phyloP scores from a whole-genome alignment of 2,113 vertebrate genomes.

The Acrocephalus arundinaceus region DNA sequence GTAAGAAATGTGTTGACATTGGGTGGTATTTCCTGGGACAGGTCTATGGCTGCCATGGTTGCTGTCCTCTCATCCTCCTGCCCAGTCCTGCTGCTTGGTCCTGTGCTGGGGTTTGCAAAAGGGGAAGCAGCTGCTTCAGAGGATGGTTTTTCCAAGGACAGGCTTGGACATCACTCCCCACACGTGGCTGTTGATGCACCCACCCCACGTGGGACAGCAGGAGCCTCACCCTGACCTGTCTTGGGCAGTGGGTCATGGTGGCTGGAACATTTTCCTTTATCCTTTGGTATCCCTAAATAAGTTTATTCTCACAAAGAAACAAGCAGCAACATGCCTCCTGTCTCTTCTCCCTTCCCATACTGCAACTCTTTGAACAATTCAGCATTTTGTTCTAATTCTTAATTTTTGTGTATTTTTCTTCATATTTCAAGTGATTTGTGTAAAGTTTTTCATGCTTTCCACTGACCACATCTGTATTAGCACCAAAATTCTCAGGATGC shows the following conservation, averaged over 20 bases:
- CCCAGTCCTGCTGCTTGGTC: not conserved
- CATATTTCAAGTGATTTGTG: not conserved
- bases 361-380: not conserved
- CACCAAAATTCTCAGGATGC: not conserved
- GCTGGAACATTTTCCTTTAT: not conserved
- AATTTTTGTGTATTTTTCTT: not conserved
- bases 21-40: not conserved
- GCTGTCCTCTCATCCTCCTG: not conserved
- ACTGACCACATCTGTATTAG: not conserved
- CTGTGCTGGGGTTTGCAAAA: not conserved
- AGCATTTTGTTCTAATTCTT: conserved; percentile 27
- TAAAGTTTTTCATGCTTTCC: conserved; percentile 17
- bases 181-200: not conserved
- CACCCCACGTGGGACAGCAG: not conserved
- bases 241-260: not conserved
- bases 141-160: not conserved
- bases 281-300: not conserved
- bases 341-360: not conserved
- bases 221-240: not conserved
- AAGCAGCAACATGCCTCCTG: not conserved
- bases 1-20: not conserved
- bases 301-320: not conserved
- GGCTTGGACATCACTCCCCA: not conserved
- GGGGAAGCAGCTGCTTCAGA: not conserved
- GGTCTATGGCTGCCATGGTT: not conserved